Percentiles rank a stretch among this genome's conserved stretches.
Conservation (phyloP, 2,888 invertebrate species). For the Adelphocoris suturalis region DNA sequence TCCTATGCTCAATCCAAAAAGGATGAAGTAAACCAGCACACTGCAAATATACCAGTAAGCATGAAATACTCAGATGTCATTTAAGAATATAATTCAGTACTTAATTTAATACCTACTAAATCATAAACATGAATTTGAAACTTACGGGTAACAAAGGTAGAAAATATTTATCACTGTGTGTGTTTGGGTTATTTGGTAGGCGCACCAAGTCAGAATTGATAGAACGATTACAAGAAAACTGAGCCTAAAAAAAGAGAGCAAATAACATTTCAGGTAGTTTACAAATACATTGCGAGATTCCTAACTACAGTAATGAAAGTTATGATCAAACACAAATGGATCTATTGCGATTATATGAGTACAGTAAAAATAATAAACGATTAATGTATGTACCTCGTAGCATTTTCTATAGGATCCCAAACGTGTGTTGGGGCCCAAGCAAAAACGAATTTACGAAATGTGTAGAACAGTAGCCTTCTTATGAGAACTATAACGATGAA, state of each 20-base stretch:
- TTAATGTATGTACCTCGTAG: slow-evolving; percentile 78
- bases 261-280: not conserved
- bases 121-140: slow-evolving; percentile 76
- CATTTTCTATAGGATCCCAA: slow-evolving; percentile 78
- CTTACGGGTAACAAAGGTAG: slow-evolving; percentile 95
- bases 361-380: no score
- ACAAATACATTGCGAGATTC: not conserved
- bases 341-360: no score
- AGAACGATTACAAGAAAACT: slow-evolving; percentile 83
- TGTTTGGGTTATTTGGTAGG: slow-evolving; percentile 86
- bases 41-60: slow-evolving; percentile 79
- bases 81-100: no score
- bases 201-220: slow-evolving; percentile 84
- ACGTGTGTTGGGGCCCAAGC: slow-evolving; percentile 76
- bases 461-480: slow-evolving; percentile 87
- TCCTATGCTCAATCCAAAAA: slow-evolving; percentile 88
- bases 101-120: not conserved
- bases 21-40: slow-evolving; percentile 87
- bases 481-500: slow-evolving; percentile 91
- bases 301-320: not conserved
- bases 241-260: slow-evolving; percentile 80
- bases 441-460: slow-evolving; percentile 81
- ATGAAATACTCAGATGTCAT: not conserved
- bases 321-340: no score
- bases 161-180: slow-evolving; percentile 89